Evolutionary conservation across 2,797 vertebrate species (phyloP).

Genomic region (Arremon aurantiirostris): DNA sequence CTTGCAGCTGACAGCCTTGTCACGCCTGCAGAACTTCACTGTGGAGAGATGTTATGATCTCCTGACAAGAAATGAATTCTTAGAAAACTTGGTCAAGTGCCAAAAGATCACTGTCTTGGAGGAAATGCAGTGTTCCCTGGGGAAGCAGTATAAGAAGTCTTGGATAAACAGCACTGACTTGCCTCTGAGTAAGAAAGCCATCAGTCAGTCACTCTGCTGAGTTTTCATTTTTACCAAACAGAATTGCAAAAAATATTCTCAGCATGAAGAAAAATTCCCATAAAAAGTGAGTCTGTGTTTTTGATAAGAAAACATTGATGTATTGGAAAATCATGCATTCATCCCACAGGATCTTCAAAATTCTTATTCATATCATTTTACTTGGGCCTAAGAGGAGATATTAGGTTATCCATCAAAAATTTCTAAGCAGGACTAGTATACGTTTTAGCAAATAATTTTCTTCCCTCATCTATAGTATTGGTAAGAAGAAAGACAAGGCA

Average conservation of each 20-base stretch:
- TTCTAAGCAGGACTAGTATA: neutral
- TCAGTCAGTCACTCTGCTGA: neutral
- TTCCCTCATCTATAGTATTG: neutral
- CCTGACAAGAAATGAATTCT: conserved; percentile 1
- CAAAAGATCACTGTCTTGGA: neutral
- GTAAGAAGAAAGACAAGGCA: neutral
- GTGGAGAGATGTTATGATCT: neutral
- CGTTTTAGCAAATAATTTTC: accelerated
- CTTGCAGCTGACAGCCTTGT: neutral
- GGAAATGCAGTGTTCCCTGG: neutral
- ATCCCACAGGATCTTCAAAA: neutral
- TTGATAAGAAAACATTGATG: neutral
- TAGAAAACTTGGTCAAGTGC: neutral
- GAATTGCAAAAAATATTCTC: neutral
- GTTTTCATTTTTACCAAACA: neutral
- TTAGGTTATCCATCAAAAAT: neutral
- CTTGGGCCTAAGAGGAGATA: neutral
- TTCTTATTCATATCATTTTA: neutral
- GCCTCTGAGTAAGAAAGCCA: neutral
- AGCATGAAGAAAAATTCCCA: neutral
- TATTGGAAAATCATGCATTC: neutral
- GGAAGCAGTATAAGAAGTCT: neutral
- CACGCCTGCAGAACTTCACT: neutral
- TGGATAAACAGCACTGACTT: neutral
- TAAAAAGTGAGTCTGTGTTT: neutral